A percentile compares a stretch with the other conserved stretches of the same genome.
Conservation (phyloP, 2,888 invertebrate genomes). For the Cataglyphis altisquamis region DNA sequence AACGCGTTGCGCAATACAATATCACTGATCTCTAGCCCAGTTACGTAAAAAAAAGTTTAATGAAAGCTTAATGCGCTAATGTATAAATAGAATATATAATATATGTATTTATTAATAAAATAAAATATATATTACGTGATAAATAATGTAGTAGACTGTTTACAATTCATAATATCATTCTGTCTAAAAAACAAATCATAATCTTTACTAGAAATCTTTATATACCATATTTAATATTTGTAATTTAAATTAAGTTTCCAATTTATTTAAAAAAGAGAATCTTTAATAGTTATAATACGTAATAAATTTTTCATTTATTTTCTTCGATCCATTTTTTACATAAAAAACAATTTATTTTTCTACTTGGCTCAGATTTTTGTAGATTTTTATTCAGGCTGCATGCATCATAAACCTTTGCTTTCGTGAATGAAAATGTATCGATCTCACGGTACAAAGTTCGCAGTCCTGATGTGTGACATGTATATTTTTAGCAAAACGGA, state of each 20-base stretch:
- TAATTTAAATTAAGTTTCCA: neutral
- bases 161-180: neutral
- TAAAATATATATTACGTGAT: neutral
- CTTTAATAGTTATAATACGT: neutral
- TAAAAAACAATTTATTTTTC: neutral
- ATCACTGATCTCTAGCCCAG: neutral
- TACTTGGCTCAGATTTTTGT: neutral
- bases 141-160: neutral
- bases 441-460: slow-evolving; percentile 13
- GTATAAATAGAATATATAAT: neutral
- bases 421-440: slow-evolving; percentile 24
- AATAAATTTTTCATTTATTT: neutral
- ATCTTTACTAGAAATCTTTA: neutral
- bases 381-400: neutral
- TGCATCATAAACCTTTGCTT: no score
- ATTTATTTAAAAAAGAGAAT: neutral
- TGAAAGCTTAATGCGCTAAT: slow-evolving; percentile 2
- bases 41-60: neutral
- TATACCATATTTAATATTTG: neutral
- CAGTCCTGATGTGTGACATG: neutral
- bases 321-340: neutral
- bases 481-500: slow-evolving; percentile 24
- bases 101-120: neutral
- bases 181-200: neutral
- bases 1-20: neutral